Evolutionary conservation across 2,797 vertebrate species (phyloP), one percentile per base, ranked within the genome.

Genomic region (Phrynocephalus forsythii): DNA sequence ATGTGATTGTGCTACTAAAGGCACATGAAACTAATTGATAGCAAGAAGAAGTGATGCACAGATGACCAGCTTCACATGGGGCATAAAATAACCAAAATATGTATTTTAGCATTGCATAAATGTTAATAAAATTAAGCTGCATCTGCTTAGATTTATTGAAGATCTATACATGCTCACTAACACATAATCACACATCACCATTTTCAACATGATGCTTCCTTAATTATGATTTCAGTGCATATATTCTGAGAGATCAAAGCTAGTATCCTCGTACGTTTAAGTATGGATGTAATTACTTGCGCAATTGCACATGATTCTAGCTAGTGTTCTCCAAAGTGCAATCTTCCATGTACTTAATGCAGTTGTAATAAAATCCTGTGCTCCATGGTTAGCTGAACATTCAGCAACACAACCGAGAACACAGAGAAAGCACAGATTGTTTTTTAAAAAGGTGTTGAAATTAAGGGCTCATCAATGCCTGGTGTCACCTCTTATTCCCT

Each of bases 291-390:
- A 88, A 86, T 91, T 88, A n/a, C 52, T 2, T 89, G 2, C 75
- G 18, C 16, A 91, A 79, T 86, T 92, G 83, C 84, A 91, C 72
- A 86, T 83, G 5, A 5, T 90, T 92, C 44, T 84, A 89, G 86
- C 2, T 84, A 85, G 24, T 38, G 52, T 85, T 84, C n/a, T 88
- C 24, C 79, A 83, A 92, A 89, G 71, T 77, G 3, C 18, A 88
- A 18, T 82, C 89, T 44, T 82, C 88, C 71, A 69, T 44, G 24
- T n/a, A 3, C 15, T 85, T 88, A 85, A 90, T 80, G 38, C 13
- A 88, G 84, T 91, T 87, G 91, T 82, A 85, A 85, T 85, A 89
- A 92, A 91, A 0, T 63, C 73, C 1, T 52, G n/a, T 84, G 87
- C 82, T 88, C 3, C 86, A 82, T 66, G 73, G 63, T 76, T 88